Evolutionary conservation across 2,797 vertebrate species (phyloP), one percentile per base, ranked within the genome.

Genomic region (Strix occidentalis): DNA sequence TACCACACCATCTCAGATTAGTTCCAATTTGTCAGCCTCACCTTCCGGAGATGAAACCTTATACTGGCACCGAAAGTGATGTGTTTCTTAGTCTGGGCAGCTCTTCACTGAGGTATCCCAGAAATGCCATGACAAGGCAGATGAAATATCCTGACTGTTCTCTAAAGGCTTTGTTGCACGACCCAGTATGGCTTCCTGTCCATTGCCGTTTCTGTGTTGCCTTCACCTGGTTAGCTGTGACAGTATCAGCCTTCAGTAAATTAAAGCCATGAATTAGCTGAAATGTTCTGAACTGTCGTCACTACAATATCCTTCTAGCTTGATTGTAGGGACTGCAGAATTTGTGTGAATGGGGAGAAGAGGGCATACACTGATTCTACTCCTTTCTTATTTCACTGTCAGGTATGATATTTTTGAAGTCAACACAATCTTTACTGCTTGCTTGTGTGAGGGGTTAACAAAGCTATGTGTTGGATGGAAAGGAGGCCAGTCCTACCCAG

Each of bases 11-110:
- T 41, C 87, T 96, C 61, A 96, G 96, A 97, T 97, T 96, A 96
- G 90, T 97, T 97, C 96, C 93, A 96, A 96, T 97, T 97, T 97
- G 96, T 97, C 95, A 96, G 95, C 87, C 90, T 97, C 93, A 93
- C 96, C 95, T 96, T 95, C 87, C 13, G 2, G 89, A 96, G 91
- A 90, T 69, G 90, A 95, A 95, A 93, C 81, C 78, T 77, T 76
- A 63, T 31, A 11, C 88, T 87, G 89, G 93, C 85, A 93, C 81
- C 6, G 12, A 91, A 79, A 92, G 29, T 43, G 75, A 95, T 77
- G 51, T 83, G 45, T 75, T 90, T 91, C 90, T 92, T 82, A 65
- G 77, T 75, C 84, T 58, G 86, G 92, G 58, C 57, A 96, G 80
- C 65, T 90, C 63, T 88, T 87, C 78, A 39, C 51, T 50, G 63